phyloP scores from a whole-genome alignment of 2,113 vertebrate species.

The Zeus faber region DNA sequence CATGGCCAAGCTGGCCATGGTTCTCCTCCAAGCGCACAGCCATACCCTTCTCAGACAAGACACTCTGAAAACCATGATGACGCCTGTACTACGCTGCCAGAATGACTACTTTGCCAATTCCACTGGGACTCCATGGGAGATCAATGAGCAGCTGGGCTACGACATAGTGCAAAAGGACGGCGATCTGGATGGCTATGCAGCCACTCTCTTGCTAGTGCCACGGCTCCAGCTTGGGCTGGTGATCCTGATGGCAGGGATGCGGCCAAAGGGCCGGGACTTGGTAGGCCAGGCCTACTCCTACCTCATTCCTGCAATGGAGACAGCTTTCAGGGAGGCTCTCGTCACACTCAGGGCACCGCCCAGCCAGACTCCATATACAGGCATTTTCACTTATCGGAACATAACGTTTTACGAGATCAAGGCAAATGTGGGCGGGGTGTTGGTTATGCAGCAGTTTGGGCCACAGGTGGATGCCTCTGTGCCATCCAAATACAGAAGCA shows the following conservation, averaged over 20 bases:
- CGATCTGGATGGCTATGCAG: slow-evolving; percentile 86
- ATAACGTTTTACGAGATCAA: slow-evolving; percentile 89
- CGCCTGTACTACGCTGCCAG: slow-evolving; percentile 80
- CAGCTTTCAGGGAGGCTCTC: slow-evolving; percentile 76
- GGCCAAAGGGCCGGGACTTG: slow-evolving; percentile 76
- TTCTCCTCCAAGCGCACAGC: slow-evolving; percentile 76
- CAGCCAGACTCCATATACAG: slow-evolving; percentile 77
- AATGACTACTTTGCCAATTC: slow-evolving; percentile 82
- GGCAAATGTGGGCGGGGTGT: slow-evolving; percentile 72
- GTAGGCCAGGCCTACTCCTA: slow-evolving; percentile 71
- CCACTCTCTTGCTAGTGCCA: slow-evolving; percentile 85
- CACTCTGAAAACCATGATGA: slow-evolving; percentile 83
- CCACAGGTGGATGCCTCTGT: slow-evolving; percentile 83
- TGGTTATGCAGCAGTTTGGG: slow-evolving; percentile 90
- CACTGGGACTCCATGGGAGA: slow-evolving; percentile 90
- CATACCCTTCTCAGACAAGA: slow-evolving; percentile 73
- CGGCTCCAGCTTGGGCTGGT: slow-evolving; percentile 83
- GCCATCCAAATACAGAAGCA: slow-evolving; percentile 79
- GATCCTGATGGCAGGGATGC: slow-evolving; percentile 84
- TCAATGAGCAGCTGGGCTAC: slow-evolving; percentile 82
- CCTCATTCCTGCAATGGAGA: slow-evolving; percentile 85
- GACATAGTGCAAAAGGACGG: slow-evolving; percentile 87
- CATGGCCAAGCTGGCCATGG: slow-evolving; percentile 85
- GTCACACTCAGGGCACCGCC: slow-evolving; percentile 75
- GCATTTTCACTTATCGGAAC: slow-evolving; percentile 88